phyloP scores from a whole-genome alignment of 2,797 vertebrate genomes.

The Propithecus perrieri region DNA sequence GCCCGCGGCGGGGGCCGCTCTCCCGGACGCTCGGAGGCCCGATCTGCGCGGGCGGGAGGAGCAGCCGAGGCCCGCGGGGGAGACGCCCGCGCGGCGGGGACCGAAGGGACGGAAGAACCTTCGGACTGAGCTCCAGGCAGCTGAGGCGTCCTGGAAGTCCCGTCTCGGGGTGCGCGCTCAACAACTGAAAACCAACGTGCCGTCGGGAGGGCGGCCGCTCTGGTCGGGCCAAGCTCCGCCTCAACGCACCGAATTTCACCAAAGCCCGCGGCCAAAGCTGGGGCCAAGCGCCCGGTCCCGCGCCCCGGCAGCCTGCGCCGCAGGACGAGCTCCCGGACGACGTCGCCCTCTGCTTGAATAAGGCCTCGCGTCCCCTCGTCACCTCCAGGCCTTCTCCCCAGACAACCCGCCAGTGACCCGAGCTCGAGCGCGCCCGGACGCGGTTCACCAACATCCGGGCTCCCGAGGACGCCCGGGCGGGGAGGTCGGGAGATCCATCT shows the following conservation, averaged over 20 bases:
- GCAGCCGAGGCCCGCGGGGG: neutral
- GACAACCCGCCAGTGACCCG: neutral
- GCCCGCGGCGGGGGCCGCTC: neutral
- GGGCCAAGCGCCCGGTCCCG: neutral
- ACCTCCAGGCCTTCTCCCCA: neutral
- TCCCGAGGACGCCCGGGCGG: neutral
- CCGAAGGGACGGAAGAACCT: neutral
- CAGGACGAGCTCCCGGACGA: neutral
- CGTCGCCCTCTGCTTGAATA: neutral
- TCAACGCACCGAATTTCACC: neutral
- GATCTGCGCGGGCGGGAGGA: neutral
- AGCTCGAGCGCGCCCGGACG: slow-evolving; percentile 28
- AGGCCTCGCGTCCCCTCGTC: neutral
- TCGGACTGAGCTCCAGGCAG: slow-evolving; percentile 10
- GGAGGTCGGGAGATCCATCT: slow-evolving; percentile 1
- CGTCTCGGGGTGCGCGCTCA: neutral
- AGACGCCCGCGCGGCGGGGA: neutral
- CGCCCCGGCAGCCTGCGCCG: neutral
- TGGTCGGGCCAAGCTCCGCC: neutral
- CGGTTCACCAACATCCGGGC: neutral
- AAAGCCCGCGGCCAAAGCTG: neutral
- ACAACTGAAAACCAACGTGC: no score
- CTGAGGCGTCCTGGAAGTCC: neutral
- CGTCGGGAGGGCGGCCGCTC: neutral
- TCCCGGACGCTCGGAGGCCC: neutral